These are phyloP conservation scores for Acanthococcus lagerstroemiae DNA, from an alignment of 2,888 invertebrate genomes.

Conservation along the genomic window DNA sequence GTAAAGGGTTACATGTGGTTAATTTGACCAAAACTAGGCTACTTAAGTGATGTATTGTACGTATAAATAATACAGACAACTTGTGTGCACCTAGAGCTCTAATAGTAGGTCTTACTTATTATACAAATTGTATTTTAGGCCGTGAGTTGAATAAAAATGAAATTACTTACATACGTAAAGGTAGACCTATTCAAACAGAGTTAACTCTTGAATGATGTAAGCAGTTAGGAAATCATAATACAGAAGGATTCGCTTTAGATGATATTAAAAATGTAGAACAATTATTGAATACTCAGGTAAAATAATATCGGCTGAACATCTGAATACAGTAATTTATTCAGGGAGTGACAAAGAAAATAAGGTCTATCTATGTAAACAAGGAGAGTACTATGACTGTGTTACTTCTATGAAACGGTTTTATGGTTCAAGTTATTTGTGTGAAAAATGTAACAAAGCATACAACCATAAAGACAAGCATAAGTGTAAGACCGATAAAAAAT, in stretches of 20 bases:
- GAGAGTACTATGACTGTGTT: not conserved
- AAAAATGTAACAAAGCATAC: constrained; percentile 1
- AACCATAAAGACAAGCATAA: no score
- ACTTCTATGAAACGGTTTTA: not conserved
- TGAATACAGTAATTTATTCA: not conserved
- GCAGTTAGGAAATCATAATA: not conserved
- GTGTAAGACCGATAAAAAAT: not conserved
- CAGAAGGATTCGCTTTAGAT: not conserved
- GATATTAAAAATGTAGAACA: constrained; percentile 4
- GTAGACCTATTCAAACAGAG: not conserved
- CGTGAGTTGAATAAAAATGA: not conserved
- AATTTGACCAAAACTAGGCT: not conserved
- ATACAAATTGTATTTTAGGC: not conserved
- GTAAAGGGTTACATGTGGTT: not conserved
- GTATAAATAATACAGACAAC: constrained; percentile 4
- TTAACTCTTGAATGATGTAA: not conserved
- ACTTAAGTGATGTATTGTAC: not conserved
- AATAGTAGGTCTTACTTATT: constrained; percentile 1
- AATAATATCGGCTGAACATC: not conserved
- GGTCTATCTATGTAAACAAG: not conserved
- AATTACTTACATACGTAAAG: not conserved
- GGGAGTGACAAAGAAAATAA: not conserved
- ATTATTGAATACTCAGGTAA: not conserved
- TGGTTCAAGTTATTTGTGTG: not conserved
- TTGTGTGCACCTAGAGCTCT: constrained; percentile 3